Percentiles rank a stretch among this genome's conserved stretches.
phyloP scores from a whole-genome alignment of 92 coral and sea anemone species.

The Actinernus sp. region DNA sequence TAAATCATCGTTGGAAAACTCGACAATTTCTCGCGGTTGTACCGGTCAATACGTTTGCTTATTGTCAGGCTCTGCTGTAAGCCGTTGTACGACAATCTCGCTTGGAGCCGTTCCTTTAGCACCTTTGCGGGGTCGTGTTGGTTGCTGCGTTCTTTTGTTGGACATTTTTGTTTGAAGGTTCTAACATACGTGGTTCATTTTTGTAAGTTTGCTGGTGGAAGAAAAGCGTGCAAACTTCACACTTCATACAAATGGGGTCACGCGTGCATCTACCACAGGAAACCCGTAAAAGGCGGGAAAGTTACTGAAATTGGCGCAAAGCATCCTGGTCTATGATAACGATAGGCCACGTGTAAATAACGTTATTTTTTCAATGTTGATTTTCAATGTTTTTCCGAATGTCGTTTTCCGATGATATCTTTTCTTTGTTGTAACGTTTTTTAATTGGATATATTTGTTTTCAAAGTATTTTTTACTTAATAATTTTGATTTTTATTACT shows the following conservation, averaged over 20 bases:
- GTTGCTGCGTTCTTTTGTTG: constrained; percentile 27
- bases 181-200: constrained; percentile 45
- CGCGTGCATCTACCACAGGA: constrained; percentile 3
- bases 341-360: constrained; percentile 9
- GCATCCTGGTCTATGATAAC: constrained; percentile 22
- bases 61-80: constrained; percentile 59
- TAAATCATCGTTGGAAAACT: constrained; percentile 37
- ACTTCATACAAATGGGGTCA: background rate
- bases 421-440: background rate
- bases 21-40: constrained; percentile 62
- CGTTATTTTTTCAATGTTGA: constrained; percentile 8
- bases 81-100: constrained; percentile 46
- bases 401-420: too few species aligned
- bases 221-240: constrained; percentile 4
- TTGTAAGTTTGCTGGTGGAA: constrained; percentile 15
- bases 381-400: too few species aligned
- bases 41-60: constrained; percentile 59
- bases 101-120: constrained; percentile 32
- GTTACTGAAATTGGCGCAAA: background rate
- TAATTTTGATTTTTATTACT: background rate
- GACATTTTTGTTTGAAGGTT: constrained; percentile 44
- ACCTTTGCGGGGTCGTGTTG: constrained; percentile 23
- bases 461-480: background rate
- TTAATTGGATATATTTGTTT: constrained; percentile 14
- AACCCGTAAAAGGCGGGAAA: constrained; percentile 18